phyloP scores from a whole-genome alignment of 64 coral and sea anemone genomes.

The Montipora foliosa region DNA sequence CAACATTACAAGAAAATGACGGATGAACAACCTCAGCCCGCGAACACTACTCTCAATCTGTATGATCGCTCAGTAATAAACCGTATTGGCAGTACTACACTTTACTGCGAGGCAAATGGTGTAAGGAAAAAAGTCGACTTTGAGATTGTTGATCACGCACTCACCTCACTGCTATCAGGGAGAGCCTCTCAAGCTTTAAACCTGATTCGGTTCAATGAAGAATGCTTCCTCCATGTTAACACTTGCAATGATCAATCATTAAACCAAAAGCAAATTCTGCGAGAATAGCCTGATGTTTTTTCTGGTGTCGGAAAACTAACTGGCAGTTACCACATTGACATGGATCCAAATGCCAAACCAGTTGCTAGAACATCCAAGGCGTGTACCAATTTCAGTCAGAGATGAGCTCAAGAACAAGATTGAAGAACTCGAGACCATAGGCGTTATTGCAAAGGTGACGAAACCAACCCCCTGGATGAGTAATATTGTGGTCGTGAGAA shows the following conservation, averaged over 20 bases:
- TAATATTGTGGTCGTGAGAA: constrained; percentile 62
- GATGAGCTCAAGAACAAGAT: constrained; percentile 55
- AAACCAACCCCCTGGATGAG: constrained; percentile 74
- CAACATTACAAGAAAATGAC: constrained; percentile 43
- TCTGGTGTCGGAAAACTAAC: constrained; percentile 56
- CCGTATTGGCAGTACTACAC: constrained; percentile 30
- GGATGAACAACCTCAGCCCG: background rate
- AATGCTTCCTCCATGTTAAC: constrained; percentile 51
- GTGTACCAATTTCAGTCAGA: constrained; percentile 55
- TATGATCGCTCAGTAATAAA: constrained; percentile 47
- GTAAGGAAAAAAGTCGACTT: constrained; percentile 6
- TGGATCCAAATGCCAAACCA: constrained; percentile 32
- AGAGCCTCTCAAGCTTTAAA: constrained; percentile 28
- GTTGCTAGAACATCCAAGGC: constrained; percentile 54
- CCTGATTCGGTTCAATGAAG: constrained; percentile 19
- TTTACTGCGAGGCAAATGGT: constrained; percentile 23
- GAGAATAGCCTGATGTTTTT: constrained; percentile 52
- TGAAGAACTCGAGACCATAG: constrained; percentile 51
- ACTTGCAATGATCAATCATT: background rate
- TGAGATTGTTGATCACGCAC: constrained; percentile 4
- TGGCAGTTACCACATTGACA: constrained; percentile 63
- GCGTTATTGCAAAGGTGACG: constrained; percentile 23
- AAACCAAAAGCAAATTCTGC: constrained; percentile 29
- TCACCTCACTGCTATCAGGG: constrained; percentile 24
- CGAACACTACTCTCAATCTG: constrained; percentile 17